Base-by-base conservation (phyloP, 2,113 vertebrate genomes). In the Parotia lawesii region DNA sequence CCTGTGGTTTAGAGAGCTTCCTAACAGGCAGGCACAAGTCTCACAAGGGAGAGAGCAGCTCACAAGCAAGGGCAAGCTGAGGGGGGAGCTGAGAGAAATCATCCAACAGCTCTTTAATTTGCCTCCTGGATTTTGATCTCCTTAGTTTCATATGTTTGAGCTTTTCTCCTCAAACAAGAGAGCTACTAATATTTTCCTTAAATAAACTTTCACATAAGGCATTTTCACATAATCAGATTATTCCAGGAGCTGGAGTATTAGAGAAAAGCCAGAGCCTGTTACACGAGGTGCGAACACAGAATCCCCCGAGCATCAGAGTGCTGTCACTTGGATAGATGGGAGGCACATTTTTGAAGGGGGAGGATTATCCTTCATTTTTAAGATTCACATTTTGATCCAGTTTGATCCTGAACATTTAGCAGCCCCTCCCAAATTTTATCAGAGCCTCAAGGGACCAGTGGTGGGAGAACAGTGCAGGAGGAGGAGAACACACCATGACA, bases 161-260 rank as follows among this genome's bases (percentile, higher is more conserved):
- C 29, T 93, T 91, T 95, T 76, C 44, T 86, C 29, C 27, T 48
- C 54, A 77, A 77, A 92, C 35, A 72, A 57, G 21, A 82, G 13
- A 73, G 33, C 31, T 87, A 72, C 57, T 76, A 85, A 61, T 57
- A 57, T 69, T 92, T 92, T 86, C 58, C 62, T 87, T 87, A 79
- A 85, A 87, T 76, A 75, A 87, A 79, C 33, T 57, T 51, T 70
- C 56, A 70, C 71, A 56, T 37, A 62, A 28, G 54, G 45, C 12
- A 0, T 76, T 92, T 87, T 89, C 89, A 70, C 50, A 76, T 69
- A 85, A 89, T 91, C 62, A 77, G 58, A 47, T 97, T 91, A 83
- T 91, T 76, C 33, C 44, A 69, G 42, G 85, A 82, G 57, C 40
- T 5, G 9, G 12, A 94, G 47, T 37, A 87, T 89, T 62, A 81